Evolutionary conservation across 2,797 vertebrate species (phyloP).

Genomic region (Mormyrops attenuatus): DNA sequence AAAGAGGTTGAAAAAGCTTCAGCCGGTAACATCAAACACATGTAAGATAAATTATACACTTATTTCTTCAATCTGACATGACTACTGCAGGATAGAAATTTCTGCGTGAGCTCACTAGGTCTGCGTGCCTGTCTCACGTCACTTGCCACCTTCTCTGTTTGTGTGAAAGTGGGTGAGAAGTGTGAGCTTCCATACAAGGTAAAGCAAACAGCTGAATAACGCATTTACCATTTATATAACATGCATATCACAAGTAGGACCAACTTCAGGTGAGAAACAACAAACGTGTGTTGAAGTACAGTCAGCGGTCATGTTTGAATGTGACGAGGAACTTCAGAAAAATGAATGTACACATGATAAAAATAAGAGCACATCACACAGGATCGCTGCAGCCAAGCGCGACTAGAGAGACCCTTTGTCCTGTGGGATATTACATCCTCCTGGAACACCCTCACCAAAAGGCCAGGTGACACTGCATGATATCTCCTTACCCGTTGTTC

Average conservation of each 20-base stretch:
- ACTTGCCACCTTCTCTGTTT: constrained; percentile 1
- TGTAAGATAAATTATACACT: not conserved
- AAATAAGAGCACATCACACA: not conserved
- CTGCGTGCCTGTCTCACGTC: not conserved
- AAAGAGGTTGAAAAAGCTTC: not conserved
- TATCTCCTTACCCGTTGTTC: not conserved
- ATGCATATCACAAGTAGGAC: not conserved
- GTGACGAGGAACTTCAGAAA: not conserved
- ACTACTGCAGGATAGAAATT: not conserved
- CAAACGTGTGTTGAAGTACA: not conserved
- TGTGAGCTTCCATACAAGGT: not conserved
- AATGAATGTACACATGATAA: not conserved
- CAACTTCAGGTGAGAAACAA: not conserved
- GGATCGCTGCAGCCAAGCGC: not conserved
- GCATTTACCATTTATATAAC: not conserved
- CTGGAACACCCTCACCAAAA: not conserved
- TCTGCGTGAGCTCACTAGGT: not conserved
- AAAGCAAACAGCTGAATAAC: constrained; percentile 2
- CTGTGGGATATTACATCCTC: not conserved
- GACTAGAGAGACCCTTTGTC: not conserved
- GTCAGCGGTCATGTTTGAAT: not conserved
- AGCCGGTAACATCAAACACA: not conserved
- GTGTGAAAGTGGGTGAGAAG: not conserved
- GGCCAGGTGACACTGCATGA: not conserved
- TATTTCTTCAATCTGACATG: not conserved